Base-by-base conservation (phyloP, 2,113 vertebrate genomes). In the Oryzias woworae region DNA sequence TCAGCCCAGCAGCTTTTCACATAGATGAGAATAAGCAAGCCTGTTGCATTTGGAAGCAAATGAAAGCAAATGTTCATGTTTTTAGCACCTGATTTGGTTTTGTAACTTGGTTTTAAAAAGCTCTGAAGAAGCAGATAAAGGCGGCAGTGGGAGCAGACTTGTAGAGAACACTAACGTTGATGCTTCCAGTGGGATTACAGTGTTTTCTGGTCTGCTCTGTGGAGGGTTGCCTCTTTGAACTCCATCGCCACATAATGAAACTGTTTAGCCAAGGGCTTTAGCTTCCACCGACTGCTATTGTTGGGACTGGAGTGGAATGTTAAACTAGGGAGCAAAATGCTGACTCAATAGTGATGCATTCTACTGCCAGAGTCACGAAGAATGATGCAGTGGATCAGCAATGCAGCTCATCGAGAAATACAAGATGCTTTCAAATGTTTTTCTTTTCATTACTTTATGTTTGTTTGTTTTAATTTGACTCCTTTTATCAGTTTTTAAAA, bases 21-120 rank as follows among this genome's bases (percentile, higher is more conserved):
- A 24, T 59, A 43, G 62, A 70, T 16, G 58, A 62, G 57, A 62
- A 71, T 65, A 61, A 31, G 53, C 18, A 50, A 61, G 43, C 12
- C 23, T 68, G 12, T 53, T 59, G 23, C 17, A 59, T 73, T 69
- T 72, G 16, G 14, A 77, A 69, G 42, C 45, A 65, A 63, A 45
- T 74, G 49, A 42, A 31, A 48, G 36, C 7, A 56, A 7, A 43
- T 23, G 24, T 22, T 53, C 10, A 13, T 61, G 67, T 44, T 0
- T 61, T 63, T 66, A 48, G 50, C 61, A 22, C 47, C 16, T 50
- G 18, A n/a, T 17, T 48, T 20, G n/a, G 3, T 20, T 48, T 48
- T 20, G 17, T 70, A 22, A 65, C 55, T 43, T 4, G 20, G 14
- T 45, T 54, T 65, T 55, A 44, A 31, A 63, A 54, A 45, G 1